A percentile compares a stretch with the other conserved stretches of the same genome.
Evolutionary conservation across 1,140 invertebrate genomes (phyloP).

Genomic region (Reticulitermes speratus): DNA sequence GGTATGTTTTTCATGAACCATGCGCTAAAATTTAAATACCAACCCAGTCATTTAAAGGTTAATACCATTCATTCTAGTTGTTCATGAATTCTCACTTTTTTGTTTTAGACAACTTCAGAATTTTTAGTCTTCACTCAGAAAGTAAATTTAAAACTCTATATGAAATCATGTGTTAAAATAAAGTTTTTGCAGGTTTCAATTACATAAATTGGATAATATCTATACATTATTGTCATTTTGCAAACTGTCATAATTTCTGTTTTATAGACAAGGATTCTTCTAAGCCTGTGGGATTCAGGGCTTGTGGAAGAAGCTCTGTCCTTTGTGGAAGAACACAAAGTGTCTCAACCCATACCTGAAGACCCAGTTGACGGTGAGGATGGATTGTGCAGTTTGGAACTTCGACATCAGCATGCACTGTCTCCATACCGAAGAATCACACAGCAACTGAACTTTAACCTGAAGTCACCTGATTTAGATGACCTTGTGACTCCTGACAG

Average conservation of each 20-base stretch:
- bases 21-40: no score
- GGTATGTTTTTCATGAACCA: no score
- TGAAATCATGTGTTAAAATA: no score
- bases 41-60: no score
- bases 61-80: no score
- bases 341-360: slow-evolving; percentile 25
- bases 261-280: slow-evolving; percentile 65
- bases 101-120: no score
- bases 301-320: slow-evolving; percentile 80
- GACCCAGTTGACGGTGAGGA: slow-evolving; percentile 23
- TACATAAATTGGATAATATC: no score
- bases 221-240: no score
- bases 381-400: slow-evolving; percentile 40
- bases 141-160: no score
- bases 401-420: slow-evolving; percentile 49
- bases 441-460: slow-evolving; percentile 68
- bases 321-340: slow-evolving; percentile 72
- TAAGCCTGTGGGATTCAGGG: slow-evolving; percentile 79
- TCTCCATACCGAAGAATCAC: slow-evolving; percentile 75
- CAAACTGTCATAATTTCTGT: not conserved
- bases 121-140: no score
- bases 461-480: slow-evolving; percentile 45
- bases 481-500: slow-evolving; percentile 62
- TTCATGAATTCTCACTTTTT: no score
- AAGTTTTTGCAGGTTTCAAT: no score